phyloP scores from a whole-genome alignment of 1,140 invertebrate genomes.

The Brachionus calyciflorus region DNA sequence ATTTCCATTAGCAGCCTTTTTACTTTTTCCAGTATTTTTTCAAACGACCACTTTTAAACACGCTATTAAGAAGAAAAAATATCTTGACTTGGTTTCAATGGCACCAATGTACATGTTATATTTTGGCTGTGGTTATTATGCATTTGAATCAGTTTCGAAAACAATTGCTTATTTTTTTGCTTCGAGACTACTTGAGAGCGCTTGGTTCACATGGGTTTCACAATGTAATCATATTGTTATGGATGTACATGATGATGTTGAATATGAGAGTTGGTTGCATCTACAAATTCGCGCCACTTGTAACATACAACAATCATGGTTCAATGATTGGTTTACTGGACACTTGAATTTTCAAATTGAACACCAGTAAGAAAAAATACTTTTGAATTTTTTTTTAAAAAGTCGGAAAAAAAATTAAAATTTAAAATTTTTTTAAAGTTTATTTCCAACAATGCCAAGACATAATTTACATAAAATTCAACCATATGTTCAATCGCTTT shows the following conservation, averaged over 20 bases:
- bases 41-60: conserved; percentile 57
- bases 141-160: conserved; percentile 21
- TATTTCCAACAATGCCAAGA: conserved; percentile 61
- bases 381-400: neutral
- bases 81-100: conserved; percentile 47
- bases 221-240: conserved; percentile 52
- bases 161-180: conserved; percentile 14
- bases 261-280: conserved; percentile 15
- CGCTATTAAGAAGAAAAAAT: conserved; percentile 51
- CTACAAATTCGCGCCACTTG: conserved; percentile 48
- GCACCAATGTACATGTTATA: conserved; percentile 18
- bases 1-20: conserved; percentile 57
- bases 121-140: conserved; percentile 29
- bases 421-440: conserved; percentile 49
- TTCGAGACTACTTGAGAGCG: conserved; percentile 50
- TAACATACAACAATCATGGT: conserved; percentile 49
- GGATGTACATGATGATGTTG: conserved; percentile 44
- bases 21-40: conserved; percentile 60
- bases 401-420: neutral
- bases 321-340: conserved; percentile 56
- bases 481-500: conserved; percentile 56
- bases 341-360: conserved; percentile 62
- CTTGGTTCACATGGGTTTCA: conserved; percentile 60
- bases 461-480: conserved; percentile 58
- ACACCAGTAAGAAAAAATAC: conserved; percentile 56